These are phyloP conservation scores for Apodemia duryi DNA, from an alignment of 2,888 invertebrate genomes.

Conservation along the genomic window DNA sequence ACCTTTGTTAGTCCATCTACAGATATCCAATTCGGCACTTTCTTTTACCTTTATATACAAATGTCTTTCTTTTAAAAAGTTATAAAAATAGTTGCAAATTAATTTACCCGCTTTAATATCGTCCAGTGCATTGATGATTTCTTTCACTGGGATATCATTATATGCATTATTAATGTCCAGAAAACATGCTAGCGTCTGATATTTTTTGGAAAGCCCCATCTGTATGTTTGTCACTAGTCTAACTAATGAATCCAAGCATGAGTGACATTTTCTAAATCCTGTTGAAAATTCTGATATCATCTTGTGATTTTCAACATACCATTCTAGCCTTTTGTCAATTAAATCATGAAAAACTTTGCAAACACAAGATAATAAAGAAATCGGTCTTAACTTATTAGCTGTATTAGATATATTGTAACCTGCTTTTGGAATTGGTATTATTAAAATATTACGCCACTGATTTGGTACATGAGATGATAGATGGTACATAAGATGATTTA, in stretches of 20 bases:
- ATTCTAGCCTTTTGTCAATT: conserved; percentile 8
- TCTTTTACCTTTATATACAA: conserved; percentile 1
- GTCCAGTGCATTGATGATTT: neutral
- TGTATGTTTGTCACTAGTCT: conserved; percentile 5
- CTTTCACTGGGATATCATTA: neutral
- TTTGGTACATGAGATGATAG: too few relatives aligned
- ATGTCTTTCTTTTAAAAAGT: conserved; percentile 18
- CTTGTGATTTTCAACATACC: conserved; percentile 5
- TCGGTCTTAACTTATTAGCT: conserved; percentile 1
- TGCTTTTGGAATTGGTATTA: neutral
- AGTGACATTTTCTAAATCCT: conserved; percentile 2
- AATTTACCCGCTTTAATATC: conserved; percentile 5
- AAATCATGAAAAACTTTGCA: conserved; percentile 6
- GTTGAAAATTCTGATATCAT: conserved; percentile 2
- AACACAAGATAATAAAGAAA: conserved; percentile 1
- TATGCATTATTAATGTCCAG: conserved; percentile 8
- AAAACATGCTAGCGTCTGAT: neutral
- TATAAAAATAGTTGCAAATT: conserved; percentile 18
- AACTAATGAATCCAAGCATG: neutral
- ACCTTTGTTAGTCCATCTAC: conserved; percentile 19
- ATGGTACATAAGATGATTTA: neutral
- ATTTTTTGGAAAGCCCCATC: neutral
- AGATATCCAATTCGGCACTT: neutral
- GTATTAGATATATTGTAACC: neutral
- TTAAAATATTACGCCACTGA: conserved; percentile 2